Evolutionary conservation across 2,113 vertebrate genomes (phyloP).

Genomic region (Psettodes erumei): DNA sequence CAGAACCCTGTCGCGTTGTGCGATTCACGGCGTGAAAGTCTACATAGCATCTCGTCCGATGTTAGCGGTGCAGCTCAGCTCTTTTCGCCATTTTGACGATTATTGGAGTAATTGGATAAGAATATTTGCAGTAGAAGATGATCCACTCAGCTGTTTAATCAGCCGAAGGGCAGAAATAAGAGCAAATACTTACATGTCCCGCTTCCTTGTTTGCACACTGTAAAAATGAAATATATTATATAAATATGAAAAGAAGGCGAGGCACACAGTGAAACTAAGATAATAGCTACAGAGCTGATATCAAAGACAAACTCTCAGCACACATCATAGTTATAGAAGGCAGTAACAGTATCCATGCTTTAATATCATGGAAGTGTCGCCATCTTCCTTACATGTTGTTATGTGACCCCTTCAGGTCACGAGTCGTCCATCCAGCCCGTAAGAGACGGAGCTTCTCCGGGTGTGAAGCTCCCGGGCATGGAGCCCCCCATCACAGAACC

Average conservation of each 20-base stretch:
- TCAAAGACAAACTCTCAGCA: too few species aligned
- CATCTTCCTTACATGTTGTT: background rate
- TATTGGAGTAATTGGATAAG: background rate
- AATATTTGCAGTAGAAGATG: background rate
- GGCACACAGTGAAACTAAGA: too few species aligned
- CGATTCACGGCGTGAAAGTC: background rate
- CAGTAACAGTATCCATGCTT: background rate
- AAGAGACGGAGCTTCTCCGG: conserved; percentile 77
- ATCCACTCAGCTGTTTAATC: background rate
- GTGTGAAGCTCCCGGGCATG: conserved; percentile 84
- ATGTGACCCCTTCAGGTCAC: conserved; percentile 79
- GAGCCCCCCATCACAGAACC: conserved; percentile 78
- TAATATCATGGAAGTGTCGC: background rate
- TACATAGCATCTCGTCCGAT: background rate
- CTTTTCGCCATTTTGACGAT: background rate
- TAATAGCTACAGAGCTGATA: too few species aligned
- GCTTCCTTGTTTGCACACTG: background rate
- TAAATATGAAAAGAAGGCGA: too few species aligned
- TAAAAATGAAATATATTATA: too few species aligned
- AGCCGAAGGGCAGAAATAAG: too few species aligned
- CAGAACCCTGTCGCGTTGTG: background rate
- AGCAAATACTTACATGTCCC: background rate
- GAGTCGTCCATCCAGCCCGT: conserved; percentile 84
- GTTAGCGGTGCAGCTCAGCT: background rate
- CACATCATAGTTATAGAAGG: too few species aligned